Percentiles rank a stretch among this genome's conserved stretches.
Conservation (phyloP, 2,797 vertebrate species). For the Falco biarmicus region DNA sequence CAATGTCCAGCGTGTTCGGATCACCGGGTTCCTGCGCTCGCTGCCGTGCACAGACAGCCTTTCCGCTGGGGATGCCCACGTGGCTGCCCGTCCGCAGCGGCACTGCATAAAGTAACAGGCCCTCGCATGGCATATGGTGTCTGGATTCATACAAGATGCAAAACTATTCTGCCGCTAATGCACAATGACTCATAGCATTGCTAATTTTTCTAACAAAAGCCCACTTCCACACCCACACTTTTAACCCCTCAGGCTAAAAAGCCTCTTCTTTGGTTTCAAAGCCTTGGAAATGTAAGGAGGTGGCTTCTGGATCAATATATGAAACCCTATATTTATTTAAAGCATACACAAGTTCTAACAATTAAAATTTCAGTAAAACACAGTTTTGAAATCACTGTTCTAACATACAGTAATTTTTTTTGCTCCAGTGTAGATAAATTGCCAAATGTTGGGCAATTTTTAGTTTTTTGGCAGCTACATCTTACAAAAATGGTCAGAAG, state of each 20-base stretch:
- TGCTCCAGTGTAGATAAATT: background rate
- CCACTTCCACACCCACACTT: conserved; percentile 86
- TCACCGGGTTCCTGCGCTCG: conserved; percentile 85
- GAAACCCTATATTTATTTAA: conserved; percentile 65
- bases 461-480: rapidly evolving
- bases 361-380: conserved; percentile 8
- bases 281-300: conserved; percentile 75
- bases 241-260: conserved; percentile 80
- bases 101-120: conserved; percentile 89
- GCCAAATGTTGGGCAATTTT: background rate
- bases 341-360: conserved; percentile 10
- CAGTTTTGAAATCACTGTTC: background rate
- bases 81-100: conserved; percentile 88
- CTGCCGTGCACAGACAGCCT: conserved; percentile 83
- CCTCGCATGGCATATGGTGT: conserved; percentile 99
- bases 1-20: conserved; percentile 95
- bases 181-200: conserved; percentile 99
- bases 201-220: conserved; percentile 94
- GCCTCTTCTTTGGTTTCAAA: conserved; percentile 73
- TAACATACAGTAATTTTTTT: background rate
- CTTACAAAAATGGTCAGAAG: background rate
- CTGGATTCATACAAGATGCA: conserved; percentile 99
- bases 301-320: conserved; percentile 58
- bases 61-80: conserved; percentile 88
- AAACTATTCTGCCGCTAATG: conserved; percentile 95